Conservation (phyloP, 2,888 invertebrate species). For the Caenorhabditis drosophilae region DNA sequence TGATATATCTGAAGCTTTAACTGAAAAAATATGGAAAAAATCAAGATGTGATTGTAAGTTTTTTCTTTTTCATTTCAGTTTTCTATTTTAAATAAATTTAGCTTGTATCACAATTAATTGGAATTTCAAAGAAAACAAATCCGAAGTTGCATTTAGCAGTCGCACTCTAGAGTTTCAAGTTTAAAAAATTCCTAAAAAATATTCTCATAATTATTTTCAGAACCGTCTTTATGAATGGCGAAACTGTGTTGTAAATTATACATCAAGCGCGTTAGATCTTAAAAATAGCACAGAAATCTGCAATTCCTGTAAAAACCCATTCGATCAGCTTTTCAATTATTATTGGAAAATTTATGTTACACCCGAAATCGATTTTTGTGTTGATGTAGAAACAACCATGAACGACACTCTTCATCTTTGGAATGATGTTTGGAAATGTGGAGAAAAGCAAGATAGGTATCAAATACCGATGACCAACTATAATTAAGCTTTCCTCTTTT, state of each 20-base stretch:
- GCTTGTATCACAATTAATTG: conserved; percentile 55
- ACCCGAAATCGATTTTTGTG: conserved; percentile 64
- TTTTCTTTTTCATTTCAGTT: too few species aligned
- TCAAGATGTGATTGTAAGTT: conserved; percentile 64
- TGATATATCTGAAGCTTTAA: conserved; percentile 57
- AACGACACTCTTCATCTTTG: conserved; percentile 67
- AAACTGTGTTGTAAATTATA: conserved; percentile 60
- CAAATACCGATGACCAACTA: neutral
- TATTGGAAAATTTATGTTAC: conserved; percentile 67
- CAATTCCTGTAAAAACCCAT: conserved; percentile 49
- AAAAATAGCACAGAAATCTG: conserved; percentile 48
- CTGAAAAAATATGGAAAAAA: conserved; percentile 59
- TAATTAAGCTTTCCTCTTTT: neutral
- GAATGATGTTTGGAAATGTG: conserved; percentile 64
- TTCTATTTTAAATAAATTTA: conserved; percentile 23
- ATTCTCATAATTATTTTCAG: conserved; percentile 48
- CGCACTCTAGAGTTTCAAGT: too few species aligned
- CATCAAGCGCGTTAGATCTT: conserved; percentile 9
- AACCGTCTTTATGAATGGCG: conserved; percentile 54
- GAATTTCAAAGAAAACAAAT: conserved; percentile 50
- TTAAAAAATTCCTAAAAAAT: too few species aligned
- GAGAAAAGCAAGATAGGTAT: conserved; percentile 45
- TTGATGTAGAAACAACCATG: conserved; percentile 68
- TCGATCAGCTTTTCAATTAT: conserved; percentile 56
- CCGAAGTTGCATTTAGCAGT: conserved; percentile 47